Percentiles rank a stretch among this genome's conserved stretches.
Conservation (phyloP, 2,888 invertebrate species). For the Oligia fasciuncula region DNA sequence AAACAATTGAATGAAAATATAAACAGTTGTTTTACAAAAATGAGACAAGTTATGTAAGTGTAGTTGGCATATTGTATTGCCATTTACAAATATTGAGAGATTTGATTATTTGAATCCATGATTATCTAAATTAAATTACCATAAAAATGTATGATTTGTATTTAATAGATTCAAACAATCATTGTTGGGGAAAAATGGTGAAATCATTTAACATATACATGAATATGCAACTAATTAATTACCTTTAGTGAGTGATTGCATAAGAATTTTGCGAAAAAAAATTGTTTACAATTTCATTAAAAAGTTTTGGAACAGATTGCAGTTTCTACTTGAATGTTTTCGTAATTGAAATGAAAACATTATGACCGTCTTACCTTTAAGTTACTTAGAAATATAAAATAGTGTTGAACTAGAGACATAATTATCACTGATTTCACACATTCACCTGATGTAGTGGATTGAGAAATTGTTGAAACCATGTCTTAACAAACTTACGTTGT, state of each 20-base stretch:
- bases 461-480: conserved; percentile 25
- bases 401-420: conserved; percentile 52
- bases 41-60: background rate
- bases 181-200: background rate
- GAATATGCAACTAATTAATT: background rate
- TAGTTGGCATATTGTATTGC: background rate
- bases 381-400: conserved; percentile 43
- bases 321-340: conserved; percentile 53
- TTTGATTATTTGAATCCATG: background rate
- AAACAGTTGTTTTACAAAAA: background rate
- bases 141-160: too few relatives aligned
- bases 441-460: conserved; percentile 35
- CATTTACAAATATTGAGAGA: background rate
- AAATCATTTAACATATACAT: background rate
- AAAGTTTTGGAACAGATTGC: conserved; percentile 33
- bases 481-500: conserved; percentile 94
- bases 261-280: background rate
- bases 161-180: background rate
- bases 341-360: conserved; percentile 63
- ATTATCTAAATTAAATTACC: background rate
- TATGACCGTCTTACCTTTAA: conserved; percentile 71
- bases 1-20: conserved; percentile 37
- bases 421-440: conserved; percentile 40
- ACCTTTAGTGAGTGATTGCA: background rate
- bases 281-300: conserved; percentile 22